phyloP scores from a whole-genome alignment of 2,888 invertebrate genomes.

The Ecdyonurus torrentis region DNA sequence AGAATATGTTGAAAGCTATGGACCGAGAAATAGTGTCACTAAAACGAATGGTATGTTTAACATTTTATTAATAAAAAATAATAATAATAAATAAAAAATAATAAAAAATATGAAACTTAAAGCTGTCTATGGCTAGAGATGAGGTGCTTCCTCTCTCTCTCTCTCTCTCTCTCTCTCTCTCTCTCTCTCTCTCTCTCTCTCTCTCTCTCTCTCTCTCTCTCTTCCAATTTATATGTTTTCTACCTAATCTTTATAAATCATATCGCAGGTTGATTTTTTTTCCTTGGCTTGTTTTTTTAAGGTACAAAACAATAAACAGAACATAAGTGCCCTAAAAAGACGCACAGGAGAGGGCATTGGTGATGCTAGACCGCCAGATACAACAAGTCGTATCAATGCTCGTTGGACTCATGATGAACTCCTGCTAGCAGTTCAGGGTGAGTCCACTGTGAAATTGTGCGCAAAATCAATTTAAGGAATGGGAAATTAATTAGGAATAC shows the following conservation, averaged over 20 bases:
- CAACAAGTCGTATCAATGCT: constrained; percentile 56
- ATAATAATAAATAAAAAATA: no score
- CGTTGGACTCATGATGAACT: constrained; percentile 90
- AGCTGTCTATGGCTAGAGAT: background rate
- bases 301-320: constrained; percentile 93
- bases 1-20: constrained; percentile 76
- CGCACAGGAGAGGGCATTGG: constrained; percentile 49
- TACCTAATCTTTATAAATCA: no score
- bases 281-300: no score
- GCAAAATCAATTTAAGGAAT: no score
- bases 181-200: no score
- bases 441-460: constrained; percentile 33
- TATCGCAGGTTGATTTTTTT: no score
- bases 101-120: background rate
- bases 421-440: constrained; percentile 77
- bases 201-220: no score
- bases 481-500: no score
- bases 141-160: background rate
- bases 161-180: no score
- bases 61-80: no score
- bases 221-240: no score
- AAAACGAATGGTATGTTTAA: constrained; percentile 84
- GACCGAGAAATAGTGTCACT: constrained; percentile 87
- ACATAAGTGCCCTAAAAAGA: constrained; percentile 69
- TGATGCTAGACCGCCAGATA: constrained; percentile 43